Base-by-base conservation (phyloP, 2,113 vertebrate species). In the Sisor rabdophorus region DNA sequence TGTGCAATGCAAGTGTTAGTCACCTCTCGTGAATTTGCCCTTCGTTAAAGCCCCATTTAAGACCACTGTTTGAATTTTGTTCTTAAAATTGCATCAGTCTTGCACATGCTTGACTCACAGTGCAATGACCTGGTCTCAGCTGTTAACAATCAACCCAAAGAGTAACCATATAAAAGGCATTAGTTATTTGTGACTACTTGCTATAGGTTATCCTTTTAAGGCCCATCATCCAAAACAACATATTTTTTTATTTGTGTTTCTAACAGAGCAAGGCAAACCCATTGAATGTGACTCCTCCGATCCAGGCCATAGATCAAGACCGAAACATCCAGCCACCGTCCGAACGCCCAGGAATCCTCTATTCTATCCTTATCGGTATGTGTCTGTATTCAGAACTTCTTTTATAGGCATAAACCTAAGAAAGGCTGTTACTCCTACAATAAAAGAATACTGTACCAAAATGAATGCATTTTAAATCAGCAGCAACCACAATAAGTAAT, bases 281-380 rank as follows among this genome's bases (percentile, higher is more conserved):
- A 22, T 90, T 98, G 82, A 93, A 94, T 76, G 95, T 99, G 86
- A 94, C 93, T 12, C 97, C 97, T 69, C 87, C 92, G 4, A 96
- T 99, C 79, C 92, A 94, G 87, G 97, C 97, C 68, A 91, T 95
- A 85, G 97, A 99, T 89, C 96, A 98, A 82, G 97, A 99, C 85
- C 87, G 87, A 64, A 94, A 98, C 86, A 97, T 99, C 73, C 95
- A 97, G 70, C 97, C 97, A 50, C 92, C 94, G 0, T 94, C 95
- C 1, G 95, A 96, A 7, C 91, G 94, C n/a, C 97, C 97, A 0
- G 95, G 94, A 60, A 95, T 99, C 82, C 85, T 98, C 11, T 98
- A 94, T 87, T 96, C 93, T 89, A 93, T 99, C 84, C 93, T 99
- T 79, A 93, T 98, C 26, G 97, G 97, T 99, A 88, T 61, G 94